A percentile compares a stretch with the other conserved stretches of the same genome.
phyloP scores from a whole-genome alignment of 2,113 vertebrate genomes.

The Redunca redunca region DNA sequence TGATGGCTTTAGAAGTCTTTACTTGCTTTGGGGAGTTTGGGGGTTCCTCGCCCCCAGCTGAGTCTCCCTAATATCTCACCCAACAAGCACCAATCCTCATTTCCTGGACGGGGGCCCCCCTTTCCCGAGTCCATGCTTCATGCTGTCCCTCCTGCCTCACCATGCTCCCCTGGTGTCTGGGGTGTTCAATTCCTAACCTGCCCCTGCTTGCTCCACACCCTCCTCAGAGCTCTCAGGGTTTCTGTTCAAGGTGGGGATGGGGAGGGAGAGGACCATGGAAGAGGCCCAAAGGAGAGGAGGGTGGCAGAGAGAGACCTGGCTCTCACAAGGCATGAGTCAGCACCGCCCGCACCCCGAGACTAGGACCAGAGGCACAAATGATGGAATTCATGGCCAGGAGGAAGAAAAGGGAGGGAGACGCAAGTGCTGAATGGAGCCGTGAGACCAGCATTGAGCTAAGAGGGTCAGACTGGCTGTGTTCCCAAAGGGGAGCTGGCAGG shows the following conservation, averaged over 20 bases:
- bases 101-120: background rate
- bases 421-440: too few species aligned
- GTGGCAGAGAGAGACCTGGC: background rate
- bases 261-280: background rate
- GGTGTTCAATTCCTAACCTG: accelerated
- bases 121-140: too few species aligned
- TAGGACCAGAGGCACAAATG: background rate
- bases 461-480: background rate
- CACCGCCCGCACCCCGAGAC: background rate
- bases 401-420: background rate
- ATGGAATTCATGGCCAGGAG: background rate
- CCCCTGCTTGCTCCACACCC: background rate
- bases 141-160: background rate
- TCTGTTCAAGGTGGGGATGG: background rate
- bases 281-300: background rate
- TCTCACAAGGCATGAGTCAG: background rate
- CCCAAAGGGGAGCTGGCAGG: background rate
- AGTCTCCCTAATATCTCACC: background rate
- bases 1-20: background rate
- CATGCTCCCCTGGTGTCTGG: accelerated
- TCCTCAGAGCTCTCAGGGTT: background rate
- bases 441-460: background rate
- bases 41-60: background rate
- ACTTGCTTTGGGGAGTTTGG: background rate
- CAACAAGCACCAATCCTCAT: background rate